Percentiles rank a stretch among this genome's conserved stretches.
These are phyloP conservation scores for Accipiter cooperii DNA, from an alignment of 2,113 vertebrate species.

Conservation along the genomic window DNA sequence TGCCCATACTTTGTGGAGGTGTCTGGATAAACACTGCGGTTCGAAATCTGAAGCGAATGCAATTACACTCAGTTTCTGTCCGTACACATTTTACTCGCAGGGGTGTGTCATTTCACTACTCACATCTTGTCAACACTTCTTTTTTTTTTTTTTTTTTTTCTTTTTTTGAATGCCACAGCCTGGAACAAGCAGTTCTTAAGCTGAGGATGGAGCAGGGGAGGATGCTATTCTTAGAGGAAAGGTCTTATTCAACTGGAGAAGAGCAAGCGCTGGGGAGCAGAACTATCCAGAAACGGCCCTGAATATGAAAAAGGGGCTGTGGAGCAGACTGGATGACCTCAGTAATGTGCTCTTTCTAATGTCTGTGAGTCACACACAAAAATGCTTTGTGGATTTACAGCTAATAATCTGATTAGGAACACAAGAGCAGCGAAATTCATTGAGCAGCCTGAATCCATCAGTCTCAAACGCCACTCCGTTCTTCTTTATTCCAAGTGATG, in stretches of 20 bases:
- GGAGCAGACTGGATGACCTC: conserved; percentile 17
- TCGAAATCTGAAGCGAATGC: not conserved
- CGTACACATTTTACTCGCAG: not conserved
- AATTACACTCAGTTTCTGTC: not conserved
- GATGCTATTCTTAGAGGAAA: conserved; percentile 59
- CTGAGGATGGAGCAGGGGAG: conserved; percentile 43
- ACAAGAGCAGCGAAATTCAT: conserved; percentile 17
- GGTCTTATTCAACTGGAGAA: conserved; percentile 25
- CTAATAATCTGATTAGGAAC: conserved; percentile 25
- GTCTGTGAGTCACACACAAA: conserved; percentile 26
- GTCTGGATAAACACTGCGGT: not conserved
- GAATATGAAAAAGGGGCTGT: not conserved
- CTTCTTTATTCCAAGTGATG: not conserved
- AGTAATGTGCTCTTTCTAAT: conserved; percentile 17
- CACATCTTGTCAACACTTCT: not conserved
- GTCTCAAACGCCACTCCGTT: not conserved
- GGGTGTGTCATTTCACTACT: conserved; percentile 22
- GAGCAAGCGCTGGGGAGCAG: not conserved
- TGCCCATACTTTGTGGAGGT: accelerated
- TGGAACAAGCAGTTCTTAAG: conserved; percentile 48
- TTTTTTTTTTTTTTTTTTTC: not conserved
- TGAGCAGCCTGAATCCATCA: not conserved
- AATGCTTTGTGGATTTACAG: conserved; percentile 29
- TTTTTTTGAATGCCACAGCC: not conserved
- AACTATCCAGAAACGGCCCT: conserved; percentile 26